phyloP scores from a whole-genome alignment of 92 coral and sea anemone genomes.

The Isaurus tuberculatus region DNA sequence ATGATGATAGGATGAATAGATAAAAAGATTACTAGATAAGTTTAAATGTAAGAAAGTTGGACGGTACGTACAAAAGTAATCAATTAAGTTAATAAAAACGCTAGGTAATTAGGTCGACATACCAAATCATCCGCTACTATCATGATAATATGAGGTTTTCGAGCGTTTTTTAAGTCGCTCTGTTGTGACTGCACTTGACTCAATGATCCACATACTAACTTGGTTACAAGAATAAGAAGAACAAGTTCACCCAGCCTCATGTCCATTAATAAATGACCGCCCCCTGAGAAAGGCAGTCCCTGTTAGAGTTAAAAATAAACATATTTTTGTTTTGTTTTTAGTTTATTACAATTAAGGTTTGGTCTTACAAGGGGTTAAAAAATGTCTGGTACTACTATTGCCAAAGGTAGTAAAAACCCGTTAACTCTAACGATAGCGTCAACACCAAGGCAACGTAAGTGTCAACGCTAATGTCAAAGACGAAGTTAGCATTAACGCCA shows the following conservation, averaged over 20 bases:
- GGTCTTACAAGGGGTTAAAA: neutral
- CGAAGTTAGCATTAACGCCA: too few species aligned
- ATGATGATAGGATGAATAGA: too few species aligned
- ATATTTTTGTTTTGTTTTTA: neutral
- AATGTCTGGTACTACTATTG: too few species aligned
- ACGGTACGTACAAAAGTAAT: neutral
- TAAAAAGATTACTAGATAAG: too few species aligned
- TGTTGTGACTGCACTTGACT: conserved; percentile 3
- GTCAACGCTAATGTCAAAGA: too few species aligned
- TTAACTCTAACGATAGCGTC: too few species aligned
- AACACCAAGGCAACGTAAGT: too few species aligned
- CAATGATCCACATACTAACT: neutral
- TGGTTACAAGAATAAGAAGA: conserved; percentile 17
- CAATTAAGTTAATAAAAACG: neutral
- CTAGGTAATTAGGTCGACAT: neutral
- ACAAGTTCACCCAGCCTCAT: conserved; percentile 32
- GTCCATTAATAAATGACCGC: conserved; percentile 16
- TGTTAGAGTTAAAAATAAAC: neutral
- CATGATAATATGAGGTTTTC: conserved; percentile 90
- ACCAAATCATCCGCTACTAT: conserved; percentile 97
- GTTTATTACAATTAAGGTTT: neutral
- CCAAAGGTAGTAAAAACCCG: too few species aligned
- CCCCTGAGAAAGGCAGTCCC: conserved; percentile 12
- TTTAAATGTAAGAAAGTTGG: too few species aligned
- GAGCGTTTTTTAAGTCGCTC: conserved; percentile 28